Conservation (phyloP, 2,113 vertebrate species). For the Chlamydotis undulata region DNA sequence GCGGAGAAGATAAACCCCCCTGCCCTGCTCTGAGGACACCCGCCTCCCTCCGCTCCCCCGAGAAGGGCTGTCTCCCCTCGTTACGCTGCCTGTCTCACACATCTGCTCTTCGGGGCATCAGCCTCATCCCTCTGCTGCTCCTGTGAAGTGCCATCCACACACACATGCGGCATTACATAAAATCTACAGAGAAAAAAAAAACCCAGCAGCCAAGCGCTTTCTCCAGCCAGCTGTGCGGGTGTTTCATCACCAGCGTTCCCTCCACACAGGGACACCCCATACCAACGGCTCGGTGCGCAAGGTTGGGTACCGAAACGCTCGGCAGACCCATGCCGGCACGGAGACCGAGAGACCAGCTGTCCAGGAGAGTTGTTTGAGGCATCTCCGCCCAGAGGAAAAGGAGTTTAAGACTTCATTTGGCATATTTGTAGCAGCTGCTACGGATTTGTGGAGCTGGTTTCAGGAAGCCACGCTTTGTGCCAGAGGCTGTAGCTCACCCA, state of each 20-base stretch:
- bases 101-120: background rate
- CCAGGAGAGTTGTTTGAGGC: background rate
- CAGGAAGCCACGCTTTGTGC: background rate
- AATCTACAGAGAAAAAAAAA: background rate
- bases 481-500: background rate
- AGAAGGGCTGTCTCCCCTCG: background rate
- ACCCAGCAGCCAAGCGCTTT: background rate
- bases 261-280: accelerated
- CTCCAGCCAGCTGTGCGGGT: background rate
- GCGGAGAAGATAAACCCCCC: background rate
- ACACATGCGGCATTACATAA: background rate
- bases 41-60: background rate
- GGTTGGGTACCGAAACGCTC: background rate
- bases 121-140: background rate
- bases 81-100: background rate
- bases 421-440: background rate
- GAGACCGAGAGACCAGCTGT: background rate
- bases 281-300: accelerated
- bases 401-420: background rate
- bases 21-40: accelerated
- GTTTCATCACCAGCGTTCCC: background rate
- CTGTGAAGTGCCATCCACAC: background rate
- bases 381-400: background rate
- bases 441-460: background rate
- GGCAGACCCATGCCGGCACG: accelerated